A percentile compares a stretch with the other conserved stretches of the same genome.
Evolutionary conservation across 2,113 vertebrate genomes (phyloP).

Genomic region (Pyxicephalus adspersus): DNA sequence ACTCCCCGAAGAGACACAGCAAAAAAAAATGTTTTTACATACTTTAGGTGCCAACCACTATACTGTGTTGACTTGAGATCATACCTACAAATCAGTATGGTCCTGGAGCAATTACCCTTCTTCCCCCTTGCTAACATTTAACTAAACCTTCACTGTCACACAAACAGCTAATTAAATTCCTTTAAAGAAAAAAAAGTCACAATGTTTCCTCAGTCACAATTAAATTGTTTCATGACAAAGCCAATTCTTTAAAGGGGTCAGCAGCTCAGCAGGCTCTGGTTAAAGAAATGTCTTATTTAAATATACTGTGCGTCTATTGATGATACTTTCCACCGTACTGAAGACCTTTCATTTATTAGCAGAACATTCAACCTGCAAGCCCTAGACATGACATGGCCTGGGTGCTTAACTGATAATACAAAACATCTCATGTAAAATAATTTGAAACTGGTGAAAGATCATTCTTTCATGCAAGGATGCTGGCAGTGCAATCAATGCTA

Average conservation of each 20-base stretch:
- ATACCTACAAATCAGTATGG: background rate
- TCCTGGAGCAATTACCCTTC: background rate
- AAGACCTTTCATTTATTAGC: constrained; percentile 27
- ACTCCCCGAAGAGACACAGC: background rate
- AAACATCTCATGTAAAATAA: constrained; percentile 31
- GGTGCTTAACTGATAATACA: constrained; percentile 12
- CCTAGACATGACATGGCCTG: background rate
- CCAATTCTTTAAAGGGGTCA: background rate
- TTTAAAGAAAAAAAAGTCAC: background rate
- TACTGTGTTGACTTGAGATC: no score
- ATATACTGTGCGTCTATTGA: background rate
- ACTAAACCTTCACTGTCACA: background rate
- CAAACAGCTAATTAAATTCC: background rate
- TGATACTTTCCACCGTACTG: background rate
- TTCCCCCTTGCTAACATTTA: background rate
- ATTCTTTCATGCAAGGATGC: background rate
- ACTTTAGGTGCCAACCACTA: background rate
- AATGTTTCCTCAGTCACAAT: background rate
- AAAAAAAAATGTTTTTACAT: background rate
- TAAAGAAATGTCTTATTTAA: background rate
- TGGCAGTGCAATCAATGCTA: constrained; percentile 46
- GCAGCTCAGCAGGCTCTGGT: background rate
- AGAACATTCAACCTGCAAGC: background rate
- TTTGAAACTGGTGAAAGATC: constrained; percentile 1
- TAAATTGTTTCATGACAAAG: background rate